Conservation (phyloP, 2,113 vertebrate species). For the Cebidichthys violaceus region DNA sequence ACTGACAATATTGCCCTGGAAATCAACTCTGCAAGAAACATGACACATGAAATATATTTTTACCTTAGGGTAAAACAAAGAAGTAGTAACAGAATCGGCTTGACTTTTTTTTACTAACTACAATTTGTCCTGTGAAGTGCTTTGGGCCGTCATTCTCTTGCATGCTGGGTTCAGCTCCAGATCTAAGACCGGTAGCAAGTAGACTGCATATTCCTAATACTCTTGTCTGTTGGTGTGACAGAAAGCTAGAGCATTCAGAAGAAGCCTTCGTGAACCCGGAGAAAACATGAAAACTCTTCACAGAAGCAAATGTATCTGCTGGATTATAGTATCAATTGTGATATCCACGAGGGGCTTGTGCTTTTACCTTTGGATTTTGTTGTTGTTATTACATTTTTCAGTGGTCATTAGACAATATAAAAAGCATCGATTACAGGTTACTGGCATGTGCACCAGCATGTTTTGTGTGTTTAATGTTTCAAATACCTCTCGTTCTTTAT, state of each 20-base stretch:
- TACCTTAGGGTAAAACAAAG: conserved; percentile 22
- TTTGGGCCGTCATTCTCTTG: background rate
- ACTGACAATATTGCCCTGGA: conserved; percentile 62
- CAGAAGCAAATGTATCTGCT: conserved; percentile 6
- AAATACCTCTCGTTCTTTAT: background rate
- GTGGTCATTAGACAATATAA: background rate
- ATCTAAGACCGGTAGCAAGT: background rate
- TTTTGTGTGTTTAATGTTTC: background rate
- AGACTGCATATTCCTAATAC: conserved; percentile 1
- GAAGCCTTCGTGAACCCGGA: background rate
- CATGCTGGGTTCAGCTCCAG: background rate
- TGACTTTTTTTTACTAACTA: background rate
- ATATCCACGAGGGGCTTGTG: background rate
- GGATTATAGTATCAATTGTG: background rate
- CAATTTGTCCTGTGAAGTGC: background rate
- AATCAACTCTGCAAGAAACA: conserved; percentile 54
- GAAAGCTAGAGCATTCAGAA: background rate
- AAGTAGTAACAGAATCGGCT: background rate
- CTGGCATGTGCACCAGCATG: background rate
- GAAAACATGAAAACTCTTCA: conserved; percentile 1
- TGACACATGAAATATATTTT: conserved; percentile 33
- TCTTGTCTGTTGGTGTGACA: background rate
- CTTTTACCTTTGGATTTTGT: background rate
- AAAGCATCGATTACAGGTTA: background rate
- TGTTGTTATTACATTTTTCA: background rate